A percentile compares a stretch with the other conserved stretches of the same genome.
Evolutionary conservation across 2,797 vertebrate species (phyloP).

Genomic region (Platyrinchus mystaceus): DNA sequence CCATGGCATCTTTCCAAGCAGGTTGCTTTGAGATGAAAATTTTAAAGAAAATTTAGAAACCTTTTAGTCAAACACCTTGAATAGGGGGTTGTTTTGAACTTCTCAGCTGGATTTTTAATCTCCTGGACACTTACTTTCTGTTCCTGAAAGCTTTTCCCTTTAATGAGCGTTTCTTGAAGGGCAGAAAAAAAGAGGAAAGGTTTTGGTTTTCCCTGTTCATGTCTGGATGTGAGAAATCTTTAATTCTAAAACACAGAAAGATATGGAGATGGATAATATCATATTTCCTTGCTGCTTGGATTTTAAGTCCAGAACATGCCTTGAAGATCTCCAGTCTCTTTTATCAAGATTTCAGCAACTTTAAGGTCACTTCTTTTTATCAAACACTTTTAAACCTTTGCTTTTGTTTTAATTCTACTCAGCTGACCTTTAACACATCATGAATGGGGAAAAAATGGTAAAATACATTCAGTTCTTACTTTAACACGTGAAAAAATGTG

Average conservation of each 20-base stretch:
- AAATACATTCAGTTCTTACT: background rate
- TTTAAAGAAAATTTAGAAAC: background rate
- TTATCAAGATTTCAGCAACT: background rate
- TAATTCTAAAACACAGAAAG: background rate
- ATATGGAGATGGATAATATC: background rate
- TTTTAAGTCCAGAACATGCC: background rate
- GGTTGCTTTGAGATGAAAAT: background rate
- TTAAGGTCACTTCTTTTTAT: background rate
- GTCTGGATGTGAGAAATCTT: background rate
- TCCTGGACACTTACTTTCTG: background rate
- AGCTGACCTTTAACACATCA: background rate
- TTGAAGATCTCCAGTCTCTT: background rate
- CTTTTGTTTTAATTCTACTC: background rate
- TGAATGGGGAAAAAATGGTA: background rate
- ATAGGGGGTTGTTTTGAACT: background rate
- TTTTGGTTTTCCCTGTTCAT: background rate
- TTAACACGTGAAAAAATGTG: rapidly evolving
- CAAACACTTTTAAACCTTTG: background rate
- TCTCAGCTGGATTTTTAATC: background rate
- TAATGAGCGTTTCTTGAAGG: background rate
- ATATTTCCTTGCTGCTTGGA: background rate
- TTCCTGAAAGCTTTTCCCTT: background rate
- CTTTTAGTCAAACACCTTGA: background rate
- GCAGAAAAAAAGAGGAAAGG: background rate
- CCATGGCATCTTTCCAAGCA: background rate